phyloP scores from a whole-genome alignment of 2,888 invertebrate species.

The Hanleya hanleyi region DNA sequence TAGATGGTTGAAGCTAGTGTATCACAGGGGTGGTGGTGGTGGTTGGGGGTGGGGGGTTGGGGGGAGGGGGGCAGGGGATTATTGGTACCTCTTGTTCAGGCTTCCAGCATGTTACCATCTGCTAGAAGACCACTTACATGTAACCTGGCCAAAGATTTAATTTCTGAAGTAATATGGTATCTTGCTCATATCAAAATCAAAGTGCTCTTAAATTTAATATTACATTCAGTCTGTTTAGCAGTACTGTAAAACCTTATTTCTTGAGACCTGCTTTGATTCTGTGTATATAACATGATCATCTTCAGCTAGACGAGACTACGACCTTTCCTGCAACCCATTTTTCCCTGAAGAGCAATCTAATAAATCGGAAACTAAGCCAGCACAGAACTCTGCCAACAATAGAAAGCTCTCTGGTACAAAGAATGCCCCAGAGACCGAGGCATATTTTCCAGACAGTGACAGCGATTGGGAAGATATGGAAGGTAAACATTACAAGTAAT shows the following conservation, averaged over 20 bases:
- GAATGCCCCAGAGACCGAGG: slow-evolving; percentile 25
- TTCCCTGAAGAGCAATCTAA: neutral
- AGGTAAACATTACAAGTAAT: no score
- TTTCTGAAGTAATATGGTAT: no score
- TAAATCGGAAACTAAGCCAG: no score
- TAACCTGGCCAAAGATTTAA: no score
- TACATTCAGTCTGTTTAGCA: no score
- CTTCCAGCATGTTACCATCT: neutral
- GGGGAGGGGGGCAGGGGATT: neutral
- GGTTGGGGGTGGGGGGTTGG: neutral
- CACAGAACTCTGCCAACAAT: no score
- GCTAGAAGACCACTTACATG: no score
- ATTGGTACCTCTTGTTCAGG: neutral
- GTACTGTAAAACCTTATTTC: no score
- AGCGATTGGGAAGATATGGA: slow-evolving; percentile 66
- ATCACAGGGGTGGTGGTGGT: no score
- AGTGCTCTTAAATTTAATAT: no score
- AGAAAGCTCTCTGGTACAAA: neutral
- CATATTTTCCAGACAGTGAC: slow-evolving; percentile 58
- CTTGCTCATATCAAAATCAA: no score
- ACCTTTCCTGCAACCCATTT: neutral
- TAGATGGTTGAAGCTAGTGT: no score
- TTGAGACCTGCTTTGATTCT: neutral
- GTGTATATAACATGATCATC: neutral
- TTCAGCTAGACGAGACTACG: neutral